These are phyloP conservation scores for Accipiter minullus DNA, from an alignment of 2,797 vertebrate genomes.

Conservation along the genomic window DNA sequence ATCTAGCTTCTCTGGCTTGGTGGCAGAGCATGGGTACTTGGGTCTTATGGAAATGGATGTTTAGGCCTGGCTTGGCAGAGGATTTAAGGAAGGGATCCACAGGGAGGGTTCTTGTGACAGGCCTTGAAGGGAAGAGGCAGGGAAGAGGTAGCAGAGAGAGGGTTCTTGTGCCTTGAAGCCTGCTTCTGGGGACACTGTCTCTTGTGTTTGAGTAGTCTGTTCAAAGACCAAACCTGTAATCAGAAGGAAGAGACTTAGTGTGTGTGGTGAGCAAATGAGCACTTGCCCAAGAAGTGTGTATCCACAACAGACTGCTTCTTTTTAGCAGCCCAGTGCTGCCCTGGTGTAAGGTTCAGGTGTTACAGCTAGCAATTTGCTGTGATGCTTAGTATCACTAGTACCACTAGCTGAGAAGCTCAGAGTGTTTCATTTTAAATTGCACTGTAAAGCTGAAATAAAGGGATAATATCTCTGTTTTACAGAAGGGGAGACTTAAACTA, in stretches of 20 bases:
- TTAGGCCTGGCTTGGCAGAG: background rate
- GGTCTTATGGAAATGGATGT: background rate
- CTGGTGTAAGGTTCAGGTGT: background rate
- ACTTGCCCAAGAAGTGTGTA: background rate
- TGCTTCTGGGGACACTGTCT: background rate
- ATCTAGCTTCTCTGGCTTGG: background rate
- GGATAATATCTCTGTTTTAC: background rate
- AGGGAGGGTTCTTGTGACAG: background rate
- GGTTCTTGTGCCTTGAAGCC: background rate
- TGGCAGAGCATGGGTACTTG: background rate
- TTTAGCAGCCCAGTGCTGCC: background rate
- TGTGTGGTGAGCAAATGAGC: background rate
- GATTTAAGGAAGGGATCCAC: background rate
- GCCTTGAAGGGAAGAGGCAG: background rate
- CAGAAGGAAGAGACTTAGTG: background rate
- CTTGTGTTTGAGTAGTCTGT: background rate
- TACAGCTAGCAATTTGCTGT: background rate
- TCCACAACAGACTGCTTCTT: background rate
- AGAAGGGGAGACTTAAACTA: background rate
- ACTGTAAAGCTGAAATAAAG: background rate
- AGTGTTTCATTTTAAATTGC: background rate
- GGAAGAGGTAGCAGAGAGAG: background rate
- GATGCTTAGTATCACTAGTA: background rate
- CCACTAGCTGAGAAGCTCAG: background rate
- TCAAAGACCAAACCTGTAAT: background rate